A percentile compares a stretch with the other conserved stretches of the same genome.
Evolutionary conservation across 30 jellyfish, hydroid and myxozoan genomes (phyloP).

Genomic region (Aurelia sp.): DNA sequence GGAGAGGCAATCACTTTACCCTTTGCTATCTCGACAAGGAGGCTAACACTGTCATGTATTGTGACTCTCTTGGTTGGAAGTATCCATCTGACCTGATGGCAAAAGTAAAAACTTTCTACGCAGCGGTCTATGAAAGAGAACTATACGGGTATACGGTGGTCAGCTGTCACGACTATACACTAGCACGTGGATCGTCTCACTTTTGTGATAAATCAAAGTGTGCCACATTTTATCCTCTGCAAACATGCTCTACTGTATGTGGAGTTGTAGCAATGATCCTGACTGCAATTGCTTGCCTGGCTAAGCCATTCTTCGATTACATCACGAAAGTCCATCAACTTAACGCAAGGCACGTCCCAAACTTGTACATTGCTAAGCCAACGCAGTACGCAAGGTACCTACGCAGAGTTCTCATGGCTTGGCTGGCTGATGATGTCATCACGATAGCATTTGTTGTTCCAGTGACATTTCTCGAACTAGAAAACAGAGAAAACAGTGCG

Average conservation of each 20-base stretch:
- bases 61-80: neutral
- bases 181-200: too few species aligned
- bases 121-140: too few species aligned
- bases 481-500: neutral
- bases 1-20: neutral
- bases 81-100: neutral
- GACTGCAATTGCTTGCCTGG: constrained; percentile 6
- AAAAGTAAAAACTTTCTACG: neutral
- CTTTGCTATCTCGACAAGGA: neutral
- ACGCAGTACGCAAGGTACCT: neutral
- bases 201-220: constrained; percentile 3
- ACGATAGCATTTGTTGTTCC: neutral
- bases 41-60: neutral
- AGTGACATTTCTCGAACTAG: neutral
- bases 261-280: neutral
- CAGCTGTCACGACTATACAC: too few species aligned
- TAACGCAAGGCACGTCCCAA: neutral
- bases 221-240: neutral
- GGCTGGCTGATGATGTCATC: neutral
- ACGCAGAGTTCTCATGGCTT: too few species aligned
- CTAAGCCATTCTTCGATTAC: neutral
- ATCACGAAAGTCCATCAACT: neutral
- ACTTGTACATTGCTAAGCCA: neutral
- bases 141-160: too few species aligned
- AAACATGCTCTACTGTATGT: neutral